Conservation (phyloP, 2,888 invertebrate genomes). For the Meteorus colon region DNA sequence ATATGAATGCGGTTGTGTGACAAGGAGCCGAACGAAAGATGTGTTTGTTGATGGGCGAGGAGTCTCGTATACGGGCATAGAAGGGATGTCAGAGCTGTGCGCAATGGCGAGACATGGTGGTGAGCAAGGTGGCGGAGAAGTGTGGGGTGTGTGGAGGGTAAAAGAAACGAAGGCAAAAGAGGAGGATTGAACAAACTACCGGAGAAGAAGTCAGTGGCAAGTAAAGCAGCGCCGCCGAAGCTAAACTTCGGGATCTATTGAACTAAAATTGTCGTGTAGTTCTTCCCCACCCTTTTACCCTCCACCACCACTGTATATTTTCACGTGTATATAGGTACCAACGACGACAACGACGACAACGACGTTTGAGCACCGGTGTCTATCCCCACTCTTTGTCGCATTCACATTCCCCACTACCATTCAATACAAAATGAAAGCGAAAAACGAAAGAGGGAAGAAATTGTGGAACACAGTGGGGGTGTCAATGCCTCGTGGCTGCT, state of each 20-base stretch:
- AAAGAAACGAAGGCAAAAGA: slow-evolving; percentile 41
- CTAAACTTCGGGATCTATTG: slow-evolving; percentile 72
- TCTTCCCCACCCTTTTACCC: slow-evolving; percentile 58
- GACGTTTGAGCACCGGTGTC: slow-evolving; percentile 12
- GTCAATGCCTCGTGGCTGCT: slow-evolving; percentile 19
- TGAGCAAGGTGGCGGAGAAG: slow-evolving; percentile 66
- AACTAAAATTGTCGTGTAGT: slow-evolving; percentile 73
- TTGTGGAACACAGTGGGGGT: slow-evolving; percentile 29
- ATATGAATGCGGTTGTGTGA: slow-evolving; percentile 60
- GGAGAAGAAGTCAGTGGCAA: slow-evolving; percentile 71
- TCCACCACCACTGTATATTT: slow-evolving; percentile 45
- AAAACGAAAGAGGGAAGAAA: slow-evolving; percentile 48
- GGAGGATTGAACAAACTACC: slow-evolving; percentile 70
- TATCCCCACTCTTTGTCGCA: slow-evolving; percentile 42
- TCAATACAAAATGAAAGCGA: slow-evolving; percentile 29
- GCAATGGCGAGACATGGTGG: slow-evolving; percentile 62
- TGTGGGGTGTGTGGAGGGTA: slow-evolving; percentile 48
- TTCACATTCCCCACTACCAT: slow-evolving; percentile 34
- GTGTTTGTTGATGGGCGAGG: slow-evolving; percentile 62
- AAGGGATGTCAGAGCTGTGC: slow-evolving; percentile 68
- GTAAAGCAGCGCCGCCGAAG: slow-evolving; percentile 70
- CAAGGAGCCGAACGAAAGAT: slow-evolving; percentile 52
- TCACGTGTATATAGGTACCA: slow-evolving; percentile 22
- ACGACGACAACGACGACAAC: not conserved
- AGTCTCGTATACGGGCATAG: slow-evolving; percentile 65